phyloP scores from a whole-genome alignment of 2,888 invertebrate genomes.

The Nemotelus nigrinus region DNA sequence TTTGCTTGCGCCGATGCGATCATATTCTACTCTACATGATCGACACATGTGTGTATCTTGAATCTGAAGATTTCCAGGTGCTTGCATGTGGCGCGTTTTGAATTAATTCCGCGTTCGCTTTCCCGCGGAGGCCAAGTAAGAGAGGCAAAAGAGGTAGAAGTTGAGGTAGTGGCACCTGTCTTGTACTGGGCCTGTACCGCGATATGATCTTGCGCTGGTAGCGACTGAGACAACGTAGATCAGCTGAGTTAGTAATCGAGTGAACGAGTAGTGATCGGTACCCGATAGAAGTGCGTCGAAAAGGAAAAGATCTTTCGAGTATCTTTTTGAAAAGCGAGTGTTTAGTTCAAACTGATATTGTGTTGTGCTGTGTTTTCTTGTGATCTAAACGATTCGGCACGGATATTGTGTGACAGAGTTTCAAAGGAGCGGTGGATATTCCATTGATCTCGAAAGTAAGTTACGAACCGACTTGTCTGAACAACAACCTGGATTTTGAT shows the following conservation, averaged over 20 bases:
- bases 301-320: no score
- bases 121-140: not conserved
- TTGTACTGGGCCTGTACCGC: not conserved
- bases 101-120: conserved; percentile 35
- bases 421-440: no score
- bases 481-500: no score
- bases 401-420: no score
- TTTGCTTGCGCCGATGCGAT: conserved; percentile 13
- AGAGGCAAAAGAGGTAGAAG: not conserved
- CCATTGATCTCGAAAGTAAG: no score
- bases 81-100: not conserved
- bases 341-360: no score
- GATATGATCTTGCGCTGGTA: not conserved
- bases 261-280: conserved; percentile 21
- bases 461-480: no score
- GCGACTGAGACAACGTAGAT: not conserved
- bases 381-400: no score
- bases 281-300: not conserved
- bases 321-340: no score
- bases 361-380: no score
- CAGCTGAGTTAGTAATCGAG: conserved; percentile 34
- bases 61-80: conserved; percentile 19
- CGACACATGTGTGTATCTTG: conserved; percentile 6
- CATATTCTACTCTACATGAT: not conserved
- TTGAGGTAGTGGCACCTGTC: conserved; percentile 25